Conservation (phyloP, 2,888 invertebrate species). For the Altica lythri region DNA sequence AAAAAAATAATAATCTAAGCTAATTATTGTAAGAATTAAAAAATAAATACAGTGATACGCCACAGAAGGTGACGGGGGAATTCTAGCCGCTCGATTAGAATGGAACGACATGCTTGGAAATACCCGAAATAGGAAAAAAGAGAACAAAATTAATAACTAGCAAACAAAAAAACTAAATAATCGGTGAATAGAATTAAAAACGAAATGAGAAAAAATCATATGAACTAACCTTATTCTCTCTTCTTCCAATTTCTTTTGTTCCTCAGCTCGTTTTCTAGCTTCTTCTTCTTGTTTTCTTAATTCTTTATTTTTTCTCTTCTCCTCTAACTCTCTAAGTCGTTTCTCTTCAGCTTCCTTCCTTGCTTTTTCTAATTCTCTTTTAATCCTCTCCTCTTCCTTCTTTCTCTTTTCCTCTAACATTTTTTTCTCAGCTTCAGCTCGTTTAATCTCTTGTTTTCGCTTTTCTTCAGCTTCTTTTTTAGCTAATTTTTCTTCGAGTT, state of each 20-base stretch:
- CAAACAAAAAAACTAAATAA: too few relatives aligned
- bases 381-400: slow-evolving; percentile 61
- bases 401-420: slow-evolving; percentile 60
- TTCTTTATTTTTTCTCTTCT: slow-evolving; percentile 59
- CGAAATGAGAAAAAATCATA: not conserved
- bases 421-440: slow-evolving; percentile 61
- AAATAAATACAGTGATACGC: too few relatives aligned
- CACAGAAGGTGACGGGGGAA: too few relatives aligned
- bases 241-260: slow-evolving; percentile 54
- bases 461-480: slow-evolving; percentile 61
- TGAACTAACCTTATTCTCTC: slow-evolving; percentile 33
- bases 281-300: slow-evolving; percentile 57
- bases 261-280: slow-evolving; percentile 56
- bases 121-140: too few relatives aligned
- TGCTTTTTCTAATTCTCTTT: slow-evolving; percentile 60
- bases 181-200: not conserved
- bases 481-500: slow-evolving; percentile 56
- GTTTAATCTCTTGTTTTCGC: slow-evolving; percentile 59
- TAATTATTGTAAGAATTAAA: too few relatives aligned
- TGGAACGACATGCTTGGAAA: too few relatives aligned
- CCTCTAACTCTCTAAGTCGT: slow-evolving; percentile 60
- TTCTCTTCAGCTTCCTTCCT: slow-evolving; percentile 59
- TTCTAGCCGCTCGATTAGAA: too few relatives aligned
- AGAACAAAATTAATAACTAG: too few relatives aligned
- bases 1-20: too few relatives aligned